Evolutionary conservation across 23 tunicate genomes (phyloP).

Genomic region (Trididemnum nubilum): DNA sequence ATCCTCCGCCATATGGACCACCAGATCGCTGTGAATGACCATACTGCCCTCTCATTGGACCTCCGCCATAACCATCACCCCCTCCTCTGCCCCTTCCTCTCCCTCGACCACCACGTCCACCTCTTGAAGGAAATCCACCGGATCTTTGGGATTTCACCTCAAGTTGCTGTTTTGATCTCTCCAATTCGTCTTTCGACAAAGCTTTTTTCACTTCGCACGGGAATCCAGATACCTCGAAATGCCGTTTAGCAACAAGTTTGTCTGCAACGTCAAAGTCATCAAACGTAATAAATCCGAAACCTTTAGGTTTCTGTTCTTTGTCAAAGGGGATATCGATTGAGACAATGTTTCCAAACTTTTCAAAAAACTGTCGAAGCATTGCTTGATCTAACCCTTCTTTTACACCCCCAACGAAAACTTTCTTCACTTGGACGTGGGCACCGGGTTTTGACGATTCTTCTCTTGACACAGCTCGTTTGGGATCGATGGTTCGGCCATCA

Average conservation of each 20-base stretch:
- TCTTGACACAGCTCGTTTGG: constrained; percentile 85
- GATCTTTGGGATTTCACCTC: constrained; percentile 6
- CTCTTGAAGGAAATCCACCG: not conserved
- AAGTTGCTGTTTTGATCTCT: constrained; percentile 53
- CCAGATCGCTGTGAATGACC: constrained; percentile 23
- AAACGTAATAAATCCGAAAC: constrained; percentile 69
- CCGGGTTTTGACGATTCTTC: constrained; percentile 88
- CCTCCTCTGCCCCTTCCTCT: constrained; percentile 36
- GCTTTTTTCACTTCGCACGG: constrained; percentile 84
- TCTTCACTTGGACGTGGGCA: constrained; percentile 78
- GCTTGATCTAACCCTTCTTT: constrained; percentile 52
- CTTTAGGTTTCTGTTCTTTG: constrained; percentile 44
- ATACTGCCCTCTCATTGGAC: constrained; percentile 28
- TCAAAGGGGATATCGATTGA: constrained; percentile 58
- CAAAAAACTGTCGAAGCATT: constrained; percentile 50
- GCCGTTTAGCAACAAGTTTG: constrained; percentile 69
- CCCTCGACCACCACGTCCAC: constrained; percentile 42
- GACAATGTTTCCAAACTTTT: constrained; percentile 38
- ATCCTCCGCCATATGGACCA: constrained; percentile 12
- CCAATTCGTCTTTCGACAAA: constrained; percentile 80
- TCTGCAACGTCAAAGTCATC: constrained; percentile 81
- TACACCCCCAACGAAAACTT: constrained; percentile 78
- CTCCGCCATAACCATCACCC: constrained; percentile 46
- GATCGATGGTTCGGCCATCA: constrained; percentile 65
- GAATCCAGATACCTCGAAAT: constrained; percentile 44